phyloP scores from a whole-genome alignment of 2,888 invertebrate species.

The Tinea pellionella region DNA sequence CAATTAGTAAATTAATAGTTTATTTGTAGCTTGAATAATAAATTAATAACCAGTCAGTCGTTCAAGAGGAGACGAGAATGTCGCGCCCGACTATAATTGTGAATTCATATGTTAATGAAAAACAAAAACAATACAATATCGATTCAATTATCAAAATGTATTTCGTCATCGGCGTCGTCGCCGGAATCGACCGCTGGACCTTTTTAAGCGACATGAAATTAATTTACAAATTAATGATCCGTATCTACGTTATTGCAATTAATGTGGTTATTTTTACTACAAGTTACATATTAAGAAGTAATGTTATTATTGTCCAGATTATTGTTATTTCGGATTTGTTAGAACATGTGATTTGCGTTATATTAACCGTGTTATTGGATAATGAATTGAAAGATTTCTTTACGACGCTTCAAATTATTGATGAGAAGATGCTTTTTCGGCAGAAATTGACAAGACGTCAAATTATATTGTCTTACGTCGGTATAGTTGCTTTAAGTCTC shows the following conservation, averaged over 20 bases:
- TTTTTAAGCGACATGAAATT: slow-evolving; percentile 23
- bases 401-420: background rate
- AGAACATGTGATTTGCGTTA: background rate
- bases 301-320: background rate
- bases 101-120: slow-evolving; percentile 31
- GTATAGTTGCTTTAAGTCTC: background rate
- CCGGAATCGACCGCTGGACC: slow-evolving; percentile 31
- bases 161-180: slow-evolving; percentile 24
- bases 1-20: background rate
- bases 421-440: background rate
- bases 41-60: background rate
- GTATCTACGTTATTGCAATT: slow-evolving; percentile 19
- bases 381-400: background rate
- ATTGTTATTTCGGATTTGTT: background rate
- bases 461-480: background rate
- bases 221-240: slow-evolving; percentile 20
- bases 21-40: background rate
- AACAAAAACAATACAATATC: slow-evolving; percentile 24
- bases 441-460: background rate
- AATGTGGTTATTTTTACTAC: background rate
- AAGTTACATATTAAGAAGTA: background rate
- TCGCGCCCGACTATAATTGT: slow-evolving; percentile 29
- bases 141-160: slow-evolving; percentile 31
- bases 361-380: background rate
- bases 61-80: slow-evolving; percentile 17